Base-by-base conservation (phyloP, 2,797 vertebrate species). In the Zalophus californianus region DNA sequence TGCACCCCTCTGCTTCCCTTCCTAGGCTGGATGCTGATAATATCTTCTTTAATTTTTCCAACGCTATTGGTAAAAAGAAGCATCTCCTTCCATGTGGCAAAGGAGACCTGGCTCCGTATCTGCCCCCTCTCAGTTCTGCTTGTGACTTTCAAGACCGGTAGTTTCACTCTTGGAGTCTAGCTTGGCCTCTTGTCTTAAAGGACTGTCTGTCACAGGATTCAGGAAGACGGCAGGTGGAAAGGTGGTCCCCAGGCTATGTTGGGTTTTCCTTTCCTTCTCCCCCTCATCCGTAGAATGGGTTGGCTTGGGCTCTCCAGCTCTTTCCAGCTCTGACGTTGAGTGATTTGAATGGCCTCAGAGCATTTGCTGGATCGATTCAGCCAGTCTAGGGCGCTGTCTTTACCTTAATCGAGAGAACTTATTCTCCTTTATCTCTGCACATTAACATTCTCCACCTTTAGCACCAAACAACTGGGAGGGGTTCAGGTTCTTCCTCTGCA, bases 391-490 rank as follows among this genome's bases (percentile, higher is more conserved):
- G 1, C 25, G 0, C 27, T 3, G 9, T 14, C 52, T 98, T 96
- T 54, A 1, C 87, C 83, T 91, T 90, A 94, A 86, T 75, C 86
- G 89, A 20, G 85, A 96, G 85, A 97, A 96, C 88, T 91, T 97
- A 86, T 82, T 95, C 78, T 96, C 97, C 75, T 92, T 92, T 85
- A 73, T 97, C 93, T 90, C 97, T 97, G 91, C 97, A 90, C 93
- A 80, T 96, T 93, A 93, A 83, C 95, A 96, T 89, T 96, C 92
- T 78, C 89, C 96, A 89, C 94, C 77, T 97, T 97, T 92, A 97
- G 97, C 54, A 94, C 35, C 50, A 11, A 77, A 15, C 11, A 23
- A 18, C 60, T 16, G 66, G 32, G 60, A 48, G 56, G 88, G 62
- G n/a, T 32, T 38, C 23, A 0, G 48, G 38, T 0, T 29, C 11